Evolutionary conservation across 92 coral and sea anemone species (phyloP), one percentile per base, ranked within the genome.

Genomic region (Heteractis magnifica): DNA sequence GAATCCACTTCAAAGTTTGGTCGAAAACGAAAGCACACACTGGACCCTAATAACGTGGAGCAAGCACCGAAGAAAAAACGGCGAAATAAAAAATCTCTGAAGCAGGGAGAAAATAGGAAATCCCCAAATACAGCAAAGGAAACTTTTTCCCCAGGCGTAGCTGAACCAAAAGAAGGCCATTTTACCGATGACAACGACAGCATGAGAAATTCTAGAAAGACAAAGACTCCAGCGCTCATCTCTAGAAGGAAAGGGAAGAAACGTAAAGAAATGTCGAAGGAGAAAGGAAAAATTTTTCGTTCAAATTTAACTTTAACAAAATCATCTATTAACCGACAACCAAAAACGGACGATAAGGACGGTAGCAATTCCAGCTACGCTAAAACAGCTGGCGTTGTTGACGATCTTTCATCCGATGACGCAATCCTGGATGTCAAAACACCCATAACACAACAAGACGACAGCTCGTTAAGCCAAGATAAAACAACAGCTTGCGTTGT

Each of bases 1-100:
- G 65, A 84, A 3, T 51, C 88, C 11, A 71, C 78, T 4, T 88
- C 90, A 6, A 78, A 56, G 56, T 77, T 56, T 73, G 90, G 87
- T 12, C 72, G 85, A 52, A 83, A 83, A 18, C 59, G 87, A 20
- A 88, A 84, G 68, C 91, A 83, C 11, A 82, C 75, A 56, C 12
- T 82, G 5, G 87, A 88, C 53, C 85, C 91, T 19, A n/a, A 84
- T 18, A 62, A 70, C 56, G 87, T 48, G 23, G 65, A 74, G 11
- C 76, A 73, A 75, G 34, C 59, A 9, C 71, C 80, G 6, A 83
- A 75, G 19, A 83, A 75, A 48, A 75, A 62, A 64, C 53, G 58
- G 5, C 15, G 12, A 8, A 77, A 10, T 3, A 53, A 51, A 51
- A 53, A 77, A 11, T 77, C 65, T 51, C 3, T 44, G 55, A 62